These are phyloP conservation scores for Orgyia antiqua DNA, from an alignment of 2,888 invertebrate species.

Conservation along the genomic window DNA sequence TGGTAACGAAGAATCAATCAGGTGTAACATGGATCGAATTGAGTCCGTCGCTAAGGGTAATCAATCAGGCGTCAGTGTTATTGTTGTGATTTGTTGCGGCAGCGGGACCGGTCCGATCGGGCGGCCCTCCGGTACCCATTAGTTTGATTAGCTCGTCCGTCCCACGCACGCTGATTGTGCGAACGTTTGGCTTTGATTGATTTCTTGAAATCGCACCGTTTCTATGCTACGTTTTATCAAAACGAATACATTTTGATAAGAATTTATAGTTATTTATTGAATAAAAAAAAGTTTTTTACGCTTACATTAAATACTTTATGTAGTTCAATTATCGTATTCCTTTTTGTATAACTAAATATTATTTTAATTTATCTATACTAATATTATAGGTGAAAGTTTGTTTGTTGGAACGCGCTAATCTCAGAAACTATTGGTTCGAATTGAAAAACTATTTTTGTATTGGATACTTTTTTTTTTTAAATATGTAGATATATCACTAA, in stretches of 20 bases:
- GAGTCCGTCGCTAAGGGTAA: conserved; percentile 51
- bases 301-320: too few relatives aligned
- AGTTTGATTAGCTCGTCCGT: conserved; percentile 70
- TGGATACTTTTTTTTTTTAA: too few relatives aligned
- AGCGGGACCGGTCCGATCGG: conserved; percentile 34
- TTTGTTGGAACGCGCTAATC: too few relatives aligned
- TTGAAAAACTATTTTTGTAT: too few relatives aligned
- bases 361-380: too few relatives aligned
- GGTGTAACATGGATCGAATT: conserved; percentile 51
- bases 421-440: too few relatives aligned
- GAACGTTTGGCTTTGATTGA: conserved; percentile 67
- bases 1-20: conserved; percentile 52
- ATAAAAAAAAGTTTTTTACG: too few relatives aligned
- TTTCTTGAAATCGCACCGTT: conserved; percentile 58
- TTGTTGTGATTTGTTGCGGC: conserved; percentile 70
- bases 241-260: conserved; percentile 15
- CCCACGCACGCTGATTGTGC: conserved; percentile 64
- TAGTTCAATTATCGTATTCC: too few relatives aligned
- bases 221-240: conserved; percentile 33
- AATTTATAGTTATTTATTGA: too few relatives aligned
- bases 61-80: conserved; percentile 65
- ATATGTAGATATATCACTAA: too few relatives aligned
- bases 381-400: too few relatives aligned
- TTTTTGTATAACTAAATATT: too few relatives aligned
- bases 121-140: conserved; percentile 53